Evolutionary conservation across 2,888 invertebrate species (phyloP).

Genomic region (Ganaspis brasiliensis): DNA sequence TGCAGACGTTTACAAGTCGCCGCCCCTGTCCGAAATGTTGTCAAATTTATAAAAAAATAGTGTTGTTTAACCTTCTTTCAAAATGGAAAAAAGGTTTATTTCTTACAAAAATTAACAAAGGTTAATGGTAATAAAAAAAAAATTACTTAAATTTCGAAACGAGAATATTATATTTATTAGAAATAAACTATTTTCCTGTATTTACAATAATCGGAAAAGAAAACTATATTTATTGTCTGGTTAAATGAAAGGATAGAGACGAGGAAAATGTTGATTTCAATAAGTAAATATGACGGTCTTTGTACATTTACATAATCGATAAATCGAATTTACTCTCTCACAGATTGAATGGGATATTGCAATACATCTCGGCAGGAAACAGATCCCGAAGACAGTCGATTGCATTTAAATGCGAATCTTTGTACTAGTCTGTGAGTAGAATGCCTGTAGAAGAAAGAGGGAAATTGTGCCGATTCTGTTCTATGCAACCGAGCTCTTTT

Average conservation of each 20-base stretch:
- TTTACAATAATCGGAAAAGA: neutral
- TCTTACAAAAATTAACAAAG: too few species aligned
- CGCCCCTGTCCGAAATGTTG: too few species aligned
- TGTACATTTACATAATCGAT: constrained; percentile 24
- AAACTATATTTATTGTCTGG: neutral
- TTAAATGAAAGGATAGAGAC: neutral
- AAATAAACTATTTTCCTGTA: too few species aligned
- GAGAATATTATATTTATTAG: too few species aligned
- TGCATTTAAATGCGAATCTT: constrained; percentile 25
- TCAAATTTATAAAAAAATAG: too few species aligned
- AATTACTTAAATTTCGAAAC: too few species aligned
- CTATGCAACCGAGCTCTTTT: constrained; percentile 27
- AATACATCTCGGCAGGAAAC: constrained; percentile 2
- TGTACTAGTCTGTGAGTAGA: constrained; percentile 20
- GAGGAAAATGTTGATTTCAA: constrained; percentile 22
- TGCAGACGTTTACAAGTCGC: too few species aligned
- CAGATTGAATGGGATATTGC: constrained; percentile 30
- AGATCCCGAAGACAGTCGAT: constrained; percentile 27
- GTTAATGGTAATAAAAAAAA: too few species aligned
- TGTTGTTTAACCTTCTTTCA: too few species aligned
- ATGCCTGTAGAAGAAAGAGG: neutral
- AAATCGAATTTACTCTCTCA: constrained; percentile 25
- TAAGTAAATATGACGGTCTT: constrained; percentile 4
- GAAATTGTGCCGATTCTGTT: constrained; percentile 26
- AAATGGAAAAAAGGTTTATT: too few species aligned